Base-by-base conservation (phyloP, 1,140 invertebrate species). In the Acyrthosiphon pisum region DNA sequence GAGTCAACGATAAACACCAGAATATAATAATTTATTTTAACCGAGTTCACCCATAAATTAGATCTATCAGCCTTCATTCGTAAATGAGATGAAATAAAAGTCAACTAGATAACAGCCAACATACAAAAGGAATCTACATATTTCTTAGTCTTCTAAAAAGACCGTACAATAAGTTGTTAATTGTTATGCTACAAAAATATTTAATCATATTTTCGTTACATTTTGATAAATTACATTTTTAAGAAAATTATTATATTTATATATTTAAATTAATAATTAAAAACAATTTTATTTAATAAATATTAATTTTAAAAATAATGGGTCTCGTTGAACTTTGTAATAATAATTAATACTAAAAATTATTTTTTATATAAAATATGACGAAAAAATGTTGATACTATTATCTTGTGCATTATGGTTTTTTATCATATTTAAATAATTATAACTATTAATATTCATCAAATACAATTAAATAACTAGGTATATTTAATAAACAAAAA, bases 31-130 rank as follows among this genome's bases (percentile, higher is more conserved):
- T 60, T 90, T 90, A 60, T 60, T 56, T 84, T 7, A 37, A 90
- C 9, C 11, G 0, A 90, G 50, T 60, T 56, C 1, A 60, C 88
- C n/a, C 88, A 90, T 90, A 90, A 90, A 90, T 90, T 30, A 90
- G 23, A 90, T 26, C 50, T 44, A 90, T 23, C 86, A 48, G 30
- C 86, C 11, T 37, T 90, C 35, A 56, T 56, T 90, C 11, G 20
- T 30, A 90, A 90, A 90, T 60, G 50, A 30, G 41, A 90, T 37
- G 9, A 60, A 90, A 90, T 60, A 60, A 53, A 89, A 89, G 50
- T 89, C 48, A 89, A 89, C 48, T 50, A 89, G 50, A 89, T 89
- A 89, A 53, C 22, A 41, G 56, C 46, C 23, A 88, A 50, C 87
- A 88, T 35, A 53, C 26, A 35, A 53, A 88, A 37, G 41, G 35